phyloP scores from a whole-genome alignment of 2,113 vertebrate species.

The Bufo bufo region DNA sequence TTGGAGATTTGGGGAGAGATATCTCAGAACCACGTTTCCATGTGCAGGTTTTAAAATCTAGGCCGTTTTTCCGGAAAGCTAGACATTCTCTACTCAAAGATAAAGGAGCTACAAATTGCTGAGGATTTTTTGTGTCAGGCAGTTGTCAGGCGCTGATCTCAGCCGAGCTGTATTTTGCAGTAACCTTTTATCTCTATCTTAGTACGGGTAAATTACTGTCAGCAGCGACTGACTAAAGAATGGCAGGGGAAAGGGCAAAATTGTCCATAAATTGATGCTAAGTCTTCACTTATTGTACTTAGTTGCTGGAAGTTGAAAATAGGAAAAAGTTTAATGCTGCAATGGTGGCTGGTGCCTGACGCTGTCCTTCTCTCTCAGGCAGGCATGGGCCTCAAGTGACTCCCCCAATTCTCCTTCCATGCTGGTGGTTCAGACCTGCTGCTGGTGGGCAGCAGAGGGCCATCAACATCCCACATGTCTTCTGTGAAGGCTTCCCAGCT shows the following conservation, averaged over 20 bases:
- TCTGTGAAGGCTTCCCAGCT: too few relatives aligned
- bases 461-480: too few relatives aligned
- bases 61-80: neutral
- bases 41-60: neutral
- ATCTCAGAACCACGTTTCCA: neutral
- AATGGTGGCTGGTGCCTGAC: too few relatives aligned
- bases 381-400: too few relatives aligned
- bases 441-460: too few relatives aligned
- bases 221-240: neutral
- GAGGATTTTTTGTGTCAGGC: neutral
- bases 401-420: too few relatives aligned
- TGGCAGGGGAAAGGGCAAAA: neutral
- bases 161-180: neutral
- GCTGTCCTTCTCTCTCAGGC: too few relatives aligned
- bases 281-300: neutral
- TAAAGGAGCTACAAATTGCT: neutral
- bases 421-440: too few relatives aligned
- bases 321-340: neutral
- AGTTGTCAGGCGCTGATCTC: neutral
- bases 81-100: neutral
- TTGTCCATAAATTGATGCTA: neutral
- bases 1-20: neutral
- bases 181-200: conserved; percentile 12
- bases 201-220: neutral
- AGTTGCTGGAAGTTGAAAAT: neutral